Evolutionary conservation across 2,797 vertebrate genomes (phyloP).

Genomic region (Crocodylus rhombifer): DNA sequence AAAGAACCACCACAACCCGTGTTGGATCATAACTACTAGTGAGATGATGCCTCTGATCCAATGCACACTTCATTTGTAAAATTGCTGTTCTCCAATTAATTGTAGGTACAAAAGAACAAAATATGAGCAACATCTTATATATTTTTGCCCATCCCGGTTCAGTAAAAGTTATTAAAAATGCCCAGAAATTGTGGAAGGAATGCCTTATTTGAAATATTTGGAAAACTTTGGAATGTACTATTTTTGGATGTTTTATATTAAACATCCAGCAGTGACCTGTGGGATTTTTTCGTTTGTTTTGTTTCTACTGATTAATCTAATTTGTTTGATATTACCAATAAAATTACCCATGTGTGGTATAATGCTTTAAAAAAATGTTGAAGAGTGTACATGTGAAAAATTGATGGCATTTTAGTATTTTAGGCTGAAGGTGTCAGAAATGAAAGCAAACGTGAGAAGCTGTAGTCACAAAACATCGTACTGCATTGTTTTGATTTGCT

Average conservation of each 20-base stretch:
- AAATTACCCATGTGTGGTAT: constrained; percentile 44
- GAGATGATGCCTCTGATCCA: constrained; percentile 38
- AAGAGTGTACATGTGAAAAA: background rate
- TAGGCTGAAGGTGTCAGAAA: constrained; percentile 62
- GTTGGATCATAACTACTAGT: constrained; percentile 91
- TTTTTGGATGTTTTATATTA: constrained; percentile 38
- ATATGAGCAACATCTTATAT: constrained; percentile 72
- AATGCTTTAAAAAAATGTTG: constrained; percentile 50
- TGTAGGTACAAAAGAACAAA: constrained; percentile 78
- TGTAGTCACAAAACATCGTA: constrained; percentile 54
- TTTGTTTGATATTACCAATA: constrained; percentile 40
- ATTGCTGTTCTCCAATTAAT: constrained; percentile 68
- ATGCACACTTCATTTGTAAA: constrained; percentile 64
- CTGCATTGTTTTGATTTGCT: constrained; percentile 70
- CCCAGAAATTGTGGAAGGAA: constrained; percentile 59
- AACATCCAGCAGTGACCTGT: constrained; percentile 55
- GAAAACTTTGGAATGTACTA: constrained; percentile 55
- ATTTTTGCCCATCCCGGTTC: constrained; percentile 48
- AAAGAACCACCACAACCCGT: constrained; percentile 96
- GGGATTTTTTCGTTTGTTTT: constrained; percentile 50
- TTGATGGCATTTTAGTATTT: constrained; percentile 46
- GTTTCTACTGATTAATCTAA: constrained; percentile 59
- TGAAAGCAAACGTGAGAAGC: constrained; percentile 58
- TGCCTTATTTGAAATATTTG: constrained; percentile 69
- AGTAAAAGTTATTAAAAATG: constrained; percentile 40